Conservation (phyloP, 2,888 invertebrate genomes). For the Leucania comma region DNA sequence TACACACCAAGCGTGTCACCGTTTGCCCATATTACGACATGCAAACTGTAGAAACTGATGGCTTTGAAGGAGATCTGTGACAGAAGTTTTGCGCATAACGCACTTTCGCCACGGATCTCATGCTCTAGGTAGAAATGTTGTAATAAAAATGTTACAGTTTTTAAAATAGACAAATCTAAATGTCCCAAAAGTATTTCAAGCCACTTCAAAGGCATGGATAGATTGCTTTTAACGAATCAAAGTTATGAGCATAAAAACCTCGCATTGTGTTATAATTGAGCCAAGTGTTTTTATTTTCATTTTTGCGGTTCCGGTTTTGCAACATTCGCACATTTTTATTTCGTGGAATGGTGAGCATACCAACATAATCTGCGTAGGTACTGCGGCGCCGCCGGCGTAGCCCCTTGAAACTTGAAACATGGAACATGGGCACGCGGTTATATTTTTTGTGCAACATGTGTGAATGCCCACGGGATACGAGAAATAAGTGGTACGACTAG, state of each 20-base stretch:
- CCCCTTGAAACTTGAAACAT: constrained; percentile 34
- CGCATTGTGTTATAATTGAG: constrained; percentile 43
- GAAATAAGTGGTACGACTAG: background rate
- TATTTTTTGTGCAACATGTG: constrained; percentile 25
- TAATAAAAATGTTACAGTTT: background rate
- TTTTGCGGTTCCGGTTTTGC: constrained; percentile 53
- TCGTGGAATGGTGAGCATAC: constrained; percentile 49
- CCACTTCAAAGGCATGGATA: constrained; percentile 1
- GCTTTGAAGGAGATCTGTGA: background rate
- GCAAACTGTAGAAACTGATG: background rate
- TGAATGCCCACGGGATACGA: background rate
- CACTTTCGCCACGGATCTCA: background rate
- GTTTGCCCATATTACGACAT: background rate
- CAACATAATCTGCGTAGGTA: constrained; percentile 38
- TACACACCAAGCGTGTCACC: background rate
- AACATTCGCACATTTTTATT: constrained; percentile 47
- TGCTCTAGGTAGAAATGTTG: background rate
- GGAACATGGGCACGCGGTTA: constrained; percentile 19
- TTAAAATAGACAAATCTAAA: background rate
- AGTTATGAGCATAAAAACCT: constrained; percentile 32
- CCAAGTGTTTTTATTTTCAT: constrained; percentile 38
- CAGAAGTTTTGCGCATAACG: background rate
- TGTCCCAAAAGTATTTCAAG: constrained; percentile 6
- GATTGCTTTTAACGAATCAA: constrained; percentile 12
- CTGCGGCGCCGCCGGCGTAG: constrained; percentile 33